Conservation (phyloP, 1,140 invertebrate genomes). For the Mercenaria mercenaria region DNA sequence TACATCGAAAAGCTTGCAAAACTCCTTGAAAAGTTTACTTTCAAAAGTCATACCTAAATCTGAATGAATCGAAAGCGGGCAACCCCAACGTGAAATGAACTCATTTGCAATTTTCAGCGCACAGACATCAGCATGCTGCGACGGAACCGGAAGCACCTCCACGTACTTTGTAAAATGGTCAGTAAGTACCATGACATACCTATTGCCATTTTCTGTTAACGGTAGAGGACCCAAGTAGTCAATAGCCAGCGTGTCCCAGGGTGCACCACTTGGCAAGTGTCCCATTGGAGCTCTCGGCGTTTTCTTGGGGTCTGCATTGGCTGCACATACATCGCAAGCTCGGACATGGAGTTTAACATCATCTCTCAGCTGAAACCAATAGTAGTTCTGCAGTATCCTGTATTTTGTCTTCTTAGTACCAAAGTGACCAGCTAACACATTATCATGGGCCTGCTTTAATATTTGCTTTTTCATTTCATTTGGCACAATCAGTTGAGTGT, state of each 20-base stretch:
- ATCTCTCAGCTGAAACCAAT: conserved; percentile 38
- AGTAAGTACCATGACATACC: neutral
- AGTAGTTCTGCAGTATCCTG: conserved; percentile 29
- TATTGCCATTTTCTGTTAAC: neutral
- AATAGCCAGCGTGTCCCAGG: neutral
- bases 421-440: conserved; percentile 38
- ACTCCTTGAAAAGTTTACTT: neutral
- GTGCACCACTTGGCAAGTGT: conserved; percentile 15
- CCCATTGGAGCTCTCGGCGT: neutral
- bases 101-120: too few relatives aligned
- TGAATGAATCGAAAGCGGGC: neutral
- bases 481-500: conserved; percentile 42
- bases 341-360: neutral
- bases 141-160: neutral
- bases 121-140: neutral
- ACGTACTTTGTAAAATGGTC: conserved; percentile 15
- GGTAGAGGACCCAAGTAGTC: conserved; percentile 33
- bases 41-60: neutral
- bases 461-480: conserved; percentile 4
- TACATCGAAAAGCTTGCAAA: conserved; percentile 5
- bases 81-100: too few relatives aligned
- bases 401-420: conserved; percentile 49
- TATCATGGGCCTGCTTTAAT: conserved; percentile 53
- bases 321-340: neutral
- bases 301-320: neutral